Evolutionary conservation across 1,140 invertebrate genomes (phyloP).

Genomic region (Sitophilus oryzae): DNA sequence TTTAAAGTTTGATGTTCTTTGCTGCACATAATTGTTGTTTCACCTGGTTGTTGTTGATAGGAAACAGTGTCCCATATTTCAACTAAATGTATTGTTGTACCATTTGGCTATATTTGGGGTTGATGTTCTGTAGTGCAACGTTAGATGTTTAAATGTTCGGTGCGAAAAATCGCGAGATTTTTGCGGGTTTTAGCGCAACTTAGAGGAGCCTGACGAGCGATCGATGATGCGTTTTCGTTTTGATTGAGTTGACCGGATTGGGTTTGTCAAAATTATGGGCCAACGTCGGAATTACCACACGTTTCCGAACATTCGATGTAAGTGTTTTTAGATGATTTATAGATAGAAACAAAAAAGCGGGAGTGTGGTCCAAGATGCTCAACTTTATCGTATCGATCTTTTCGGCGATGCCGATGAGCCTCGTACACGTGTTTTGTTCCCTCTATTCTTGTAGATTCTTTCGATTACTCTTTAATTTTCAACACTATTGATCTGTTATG

Average conservation of each 20-base stretch:
- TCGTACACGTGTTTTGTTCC: conserved; percentile 39
- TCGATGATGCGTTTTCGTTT: conserved; percentile 19
- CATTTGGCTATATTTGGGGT: conserved; percentile 28
- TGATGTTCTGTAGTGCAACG: conserved; percentile 29
- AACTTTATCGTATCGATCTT: conserved; percentile 32
- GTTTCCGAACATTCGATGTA: conserved; percentile 40
- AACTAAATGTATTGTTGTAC: conserved; percentile 26
- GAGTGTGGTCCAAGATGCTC: conserved; percentile 35
- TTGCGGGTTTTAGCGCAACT: conserved; percentile 21
- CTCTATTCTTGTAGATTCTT: conserved; percentile 42
- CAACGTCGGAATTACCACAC: conserved; percentile 23
- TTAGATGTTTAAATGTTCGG: conserved; percentile 29
- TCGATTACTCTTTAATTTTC: conserved; percentile 41
- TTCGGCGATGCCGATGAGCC: conserved; percentile 29
- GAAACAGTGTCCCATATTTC: conserved; percentile 20
- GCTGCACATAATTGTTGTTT: conserved; percentile 40
- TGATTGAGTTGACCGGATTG: conserved; percentile 11
- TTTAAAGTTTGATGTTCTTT: conserved; percentile 30
- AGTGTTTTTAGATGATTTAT: conserved; percentile 34
- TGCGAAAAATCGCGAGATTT: conserved; percentile 15
- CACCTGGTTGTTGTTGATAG: conserved; percentile 30
- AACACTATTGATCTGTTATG: conserved; percentile 43
- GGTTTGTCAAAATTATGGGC: conserved; percentile 20
- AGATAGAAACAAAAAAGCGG: conserved; percentile 28
- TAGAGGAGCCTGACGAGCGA: no score